phyloP scores from a whole-genome alignment of 1,140 invertebrate species.

The Theocolax elegans region DNA sequence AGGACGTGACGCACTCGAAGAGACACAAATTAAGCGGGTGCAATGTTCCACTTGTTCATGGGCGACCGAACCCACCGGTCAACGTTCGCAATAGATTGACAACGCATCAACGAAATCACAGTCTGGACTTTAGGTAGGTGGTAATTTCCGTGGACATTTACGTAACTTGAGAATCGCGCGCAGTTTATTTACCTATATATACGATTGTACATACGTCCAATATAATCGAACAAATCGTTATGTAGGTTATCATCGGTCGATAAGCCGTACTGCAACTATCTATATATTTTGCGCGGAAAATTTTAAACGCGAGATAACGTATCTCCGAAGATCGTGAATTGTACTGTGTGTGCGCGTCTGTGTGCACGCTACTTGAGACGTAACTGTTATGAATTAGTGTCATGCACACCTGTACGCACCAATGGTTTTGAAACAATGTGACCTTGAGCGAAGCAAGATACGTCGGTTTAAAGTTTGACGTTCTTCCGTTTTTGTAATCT shows the following conservation, averaged over 20 bases:
- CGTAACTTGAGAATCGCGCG: too few relatives aligned
- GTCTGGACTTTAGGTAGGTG: conserved; percentile 79
- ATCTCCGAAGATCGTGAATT: too few relatives aligned
- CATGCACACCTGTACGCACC: too few relatives aligned
- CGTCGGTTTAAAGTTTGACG: too few relatives aligned
- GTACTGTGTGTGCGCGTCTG: too few relatives aligned
- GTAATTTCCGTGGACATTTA: not conserved
- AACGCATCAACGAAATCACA: conserved; percentile 82
- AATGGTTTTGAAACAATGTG: too few relatives aligned
- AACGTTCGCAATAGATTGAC: conserved; percentile 72
- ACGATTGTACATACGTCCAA: too few relatives aligned
- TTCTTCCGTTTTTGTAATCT: not conserved
- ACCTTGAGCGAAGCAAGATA: too few relatives aligned
- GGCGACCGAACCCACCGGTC: conserved; percentile 68
- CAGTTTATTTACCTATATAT: conserved; percentile 39
- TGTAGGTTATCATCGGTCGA: not conserved
- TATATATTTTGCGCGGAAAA: conserved; percentile 21
- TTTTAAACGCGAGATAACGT: not conserved
- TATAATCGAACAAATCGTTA: too few relatives aligned
- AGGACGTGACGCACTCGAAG: conserved; percentile 57
- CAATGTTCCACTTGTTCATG: conserved; percentile 72
- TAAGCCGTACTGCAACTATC: not conserved
- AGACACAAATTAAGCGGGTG: conserved; percentile 62
- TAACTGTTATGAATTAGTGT: too few relatives aligned
- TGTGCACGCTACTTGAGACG: too few relatives aligned